Evolutionary conservation across 2,888 invertebrate genomes (phyloP).

Genomic region (Ommatoiulus sabulosus): DNA sequence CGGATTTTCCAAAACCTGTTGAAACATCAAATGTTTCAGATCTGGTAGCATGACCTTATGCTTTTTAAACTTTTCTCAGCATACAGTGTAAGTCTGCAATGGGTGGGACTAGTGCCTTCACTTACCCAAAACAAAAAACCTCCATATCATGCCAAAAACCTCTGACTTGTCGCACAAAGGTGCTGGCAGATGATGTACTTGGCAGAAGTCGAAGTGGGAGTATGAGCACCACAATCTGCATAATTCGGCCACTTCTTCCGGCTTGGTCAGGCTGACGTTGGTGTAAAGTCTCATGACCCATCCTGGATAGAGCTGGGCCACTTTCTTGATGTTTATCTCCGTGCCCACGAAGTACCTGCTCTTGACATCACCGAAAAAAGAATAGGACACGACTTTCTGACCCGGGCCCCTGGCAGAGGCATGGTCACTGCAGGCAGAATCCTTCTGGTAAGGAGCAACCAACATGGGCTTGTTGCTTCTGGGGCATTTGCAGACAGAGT

Average conservation of each 20-base stretch:
- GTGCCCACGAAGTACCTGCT: slow-evolving; percentile 47
- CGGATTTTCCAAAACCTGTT: too few species aligned
- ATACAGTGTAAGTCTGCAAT: too few species aligned
- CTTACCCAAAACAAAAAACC: slow-evolving; percentile 55
- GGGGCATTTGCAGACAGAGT: not conserved
- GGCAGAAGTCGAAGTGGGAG: slow-evolving; percentile 60
- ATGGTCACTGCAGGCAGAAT: slow-evolving; percentile 26
- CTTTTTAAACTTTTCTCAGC: too few species aligned
- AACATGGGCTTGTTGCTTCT: not conserved
- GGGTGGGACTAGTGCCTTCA: too few species aligned
- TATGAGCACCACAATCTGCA: slow-evolving; percentile 57
- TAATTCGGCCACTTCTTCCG: slow-evolving; percentile 24
- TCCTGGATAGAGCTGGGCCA: slow-evolving; percentile 56
- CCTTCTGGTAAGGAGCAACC: not conserved
- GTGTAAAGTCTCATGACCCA: slow-evolving; percentile 61
- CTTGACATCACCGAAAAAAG: slow-evolving; percentile 2
- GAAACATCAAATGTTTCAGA: too few species aligned
- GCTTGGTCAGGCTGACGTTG: slow-evolving; percentile 52
- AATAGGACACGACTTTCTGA: slow-evolving; percentile 51
- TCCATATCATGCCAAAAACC: slow-evolving; percentile 49
- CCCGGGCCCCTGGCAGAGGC: slow-evolving; percentile 29
- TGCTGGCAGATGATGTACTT: slow-evolving; percentile 53
- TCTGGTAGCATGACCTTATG: too few species aligned
- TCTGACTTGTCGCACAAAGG: not conserved
- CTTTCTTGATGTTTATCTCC: not conserved